Percentiles rank a stretch among this genome's conserved stretches.
Conservation (phyloP, 2,797 vertebrate genomes). For the Mormyrus proboscirostris region DNA sequence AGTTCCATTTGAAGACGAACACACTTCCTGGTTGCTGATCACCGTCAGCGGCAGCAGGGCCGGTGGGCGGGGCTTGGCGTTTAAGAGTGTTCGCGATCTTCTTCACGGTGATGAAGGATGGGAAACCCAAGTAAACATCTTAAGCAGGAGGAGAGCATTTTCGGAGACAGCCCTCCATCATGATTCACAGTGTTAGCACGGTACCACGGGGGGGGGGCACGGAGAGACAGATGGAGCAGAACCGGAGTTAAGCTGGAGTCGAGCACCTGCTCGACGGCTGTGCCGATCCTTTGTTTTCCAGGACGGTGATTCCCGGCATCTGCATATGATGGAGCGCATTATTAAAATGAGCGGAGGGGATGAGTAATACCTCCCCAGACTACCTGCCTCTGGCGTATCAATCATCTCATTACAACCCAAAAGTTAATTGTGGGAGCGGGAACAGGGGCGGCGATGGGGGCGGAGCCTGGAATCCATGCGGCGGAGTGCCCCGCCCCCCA, state of each 20-base stretch:
- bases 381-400: constrained; percentile 99
- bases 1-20: neutral
- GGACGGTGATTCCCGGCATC: constrained; percentile 98
- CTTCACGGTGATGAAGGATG: neutral
- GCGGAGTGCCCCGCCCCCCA: constrained; percentile 27
- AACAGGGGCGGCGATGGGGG: constrained; percentile 97
- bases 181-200: neutral
- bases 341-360: constrained; percentile 98
- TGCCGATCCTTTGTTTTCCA: constrained; percentile 93
- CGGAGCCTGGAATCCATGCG: constrained; percentile 68
- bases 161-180: neutral
- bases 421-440: constrained; percentile 95
- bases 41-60: neutral
- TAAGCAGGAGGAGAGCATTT: neutral
- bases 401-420: constrained; percentile 99
- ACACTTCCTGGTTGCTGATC: neutral
- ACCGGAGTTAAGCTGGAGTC: constrained; percentile 85
- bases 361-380: constrained; percentile 99
- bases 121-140: neutral
- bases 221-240: constrained; percentile 73
- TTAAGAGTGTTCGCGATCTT: neutral
- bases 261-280: constrained; percentile 81
- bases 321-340: constrained; percentile 98
- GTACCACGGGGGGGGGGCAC: constrained; percentile 50
- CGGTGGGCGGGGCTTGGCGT: neutral